phyloP scores from a whole-genome alignment of 1,140 invertebrate genomes.

The Drosophila simulans region DNA sequence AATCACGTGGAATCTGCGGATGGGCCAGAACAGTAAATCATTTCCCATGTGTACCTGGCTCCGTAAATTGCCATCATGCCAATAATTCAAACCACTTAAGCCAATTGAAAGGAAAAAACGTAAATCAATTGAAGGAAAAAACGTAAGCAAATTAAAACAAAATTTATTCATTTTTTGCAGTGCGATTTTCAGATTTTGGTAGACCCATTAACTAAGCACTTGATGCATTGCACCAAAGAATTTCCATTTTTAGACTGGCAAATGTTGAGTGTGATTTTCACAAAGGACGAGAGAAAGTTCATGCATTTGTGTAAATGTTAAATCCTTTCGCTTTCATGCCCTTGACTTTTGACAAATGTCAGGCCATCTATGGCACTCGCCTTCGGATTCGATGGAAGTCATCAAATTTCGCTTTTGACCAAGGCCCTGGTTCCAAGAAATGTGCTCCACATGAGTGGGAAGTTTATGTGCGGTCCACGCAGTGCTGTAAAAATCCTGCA shows the following conservation, averaged over 20 bases:
- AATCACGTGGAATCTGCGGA: conserved; percentile 14
- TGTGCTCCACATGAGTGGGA: conserved; percentile 14
- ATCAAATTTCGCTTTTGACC: conserved; percentile 35
- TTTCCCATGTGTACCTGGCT: conserved; percentile 15
- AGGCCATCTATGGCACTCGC: conserved; percentile 29
- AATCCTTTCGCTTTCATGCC: conserved; percentile 26
- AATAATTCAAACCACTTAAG: conserved; percentile 46
- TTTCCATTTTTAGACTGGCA: conserved; percentile 11
- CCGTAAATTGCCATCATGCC: conserved; percentile 35
- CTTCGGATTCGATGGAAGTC: conserved; percentile 14
- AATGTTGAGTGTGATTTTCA: conserved; percentile 22
- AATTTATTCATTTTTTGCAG: conserved; percentile 1
- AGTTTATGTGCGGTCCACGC: conserved; percentile 45
- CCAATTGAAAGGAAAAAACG: background rate
- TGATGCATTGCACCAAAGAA: conserved; percentile 1
- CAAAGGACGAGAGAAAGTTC: background rate
- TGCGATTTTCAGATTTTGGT: conserved; percentile 1
- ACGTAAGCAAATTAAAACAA: background rate
- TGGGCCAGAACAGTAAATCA: conserved; percentile 26
- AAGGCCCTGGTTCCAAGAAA: conserved; percentile 12
- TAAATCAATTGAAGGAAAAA: background rate
- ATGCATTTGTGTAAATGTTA: conserved; percentile 8
- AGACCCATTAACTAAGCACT: conserved; percentile 4
- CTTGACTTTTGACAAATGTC: conserved; percentile 49
- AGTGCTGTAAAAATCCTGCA: conserved; percentile 38